A percentile compares a stretch with the other conserved stretches of the same genome.
phyloP scores from a whole-genome alignment of 2,888 invertebrate species.

The Steinernema hermaphroditum region DNA sequence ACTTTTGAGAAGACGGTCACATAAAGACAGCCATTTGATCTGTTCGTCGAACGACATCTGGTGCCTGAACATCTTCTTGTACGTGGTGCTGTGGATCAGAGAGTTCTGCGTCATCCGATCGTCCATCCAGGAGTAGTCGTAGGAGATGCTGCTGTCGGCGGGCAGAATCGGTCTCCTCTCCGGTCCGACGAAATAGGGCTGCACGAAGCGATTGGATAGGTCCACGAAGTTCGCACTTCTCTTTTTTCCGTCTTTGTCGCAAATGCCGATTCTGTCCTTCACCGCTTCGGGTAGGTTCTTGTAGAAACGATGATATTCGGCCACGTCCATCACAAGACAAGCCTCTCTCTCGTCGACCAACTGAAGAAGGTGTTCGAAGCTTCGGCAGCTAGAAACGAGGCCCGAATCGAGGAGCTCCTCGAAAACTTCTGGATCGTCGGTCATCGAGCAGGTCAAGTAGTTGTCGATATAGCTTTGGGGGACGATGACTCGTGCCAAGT shows the following conservation, averaged over 20 bases:
- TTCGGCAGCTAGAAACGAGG: not conserved
- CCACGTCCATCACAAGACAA: conserved; percentile 5
- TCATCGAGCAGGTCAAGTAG: not conserved
- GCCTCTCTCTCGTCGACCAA: not conserved
- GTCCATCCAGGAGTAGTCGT: conserved; percentile 1
- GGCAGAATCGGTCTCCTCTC: not conserved
- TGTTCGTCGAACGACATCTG: conserved; percentile 1
- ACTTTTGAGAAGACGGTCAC: not conserved
- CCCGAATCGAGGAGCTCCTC: not conserved
- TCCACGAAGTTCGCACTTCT: not conserved
- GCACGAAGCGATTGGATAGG: not conserved
- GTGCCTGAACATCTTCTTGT: not conserved
- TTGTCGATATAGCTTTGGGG: not conserved
- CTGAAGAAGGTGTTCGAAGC: not conserved
- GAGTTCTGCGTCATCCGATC: conserved; percentile 1
- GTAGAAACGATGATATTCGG: not conserved
- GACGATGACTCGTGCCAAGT: not conserved
- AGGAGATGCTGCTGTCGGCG: conserved; percentile 1
- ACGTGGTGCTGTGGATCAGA: not conserved
- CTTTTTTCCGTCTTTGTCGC: not conserved
- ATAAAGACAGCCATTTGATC: not conserved
- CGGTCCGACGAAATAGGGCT: not conserved
- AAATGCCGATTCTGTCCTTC: not conserved
- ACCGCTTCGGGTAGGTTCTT: not conserved
- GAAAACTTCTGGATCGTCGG: not conserved